Evolutionary conservation across 2,797 vertebrate species (phyloP), one percentile per base, ranked within the genome.

Genomic region (Falco berigora): DNA sequence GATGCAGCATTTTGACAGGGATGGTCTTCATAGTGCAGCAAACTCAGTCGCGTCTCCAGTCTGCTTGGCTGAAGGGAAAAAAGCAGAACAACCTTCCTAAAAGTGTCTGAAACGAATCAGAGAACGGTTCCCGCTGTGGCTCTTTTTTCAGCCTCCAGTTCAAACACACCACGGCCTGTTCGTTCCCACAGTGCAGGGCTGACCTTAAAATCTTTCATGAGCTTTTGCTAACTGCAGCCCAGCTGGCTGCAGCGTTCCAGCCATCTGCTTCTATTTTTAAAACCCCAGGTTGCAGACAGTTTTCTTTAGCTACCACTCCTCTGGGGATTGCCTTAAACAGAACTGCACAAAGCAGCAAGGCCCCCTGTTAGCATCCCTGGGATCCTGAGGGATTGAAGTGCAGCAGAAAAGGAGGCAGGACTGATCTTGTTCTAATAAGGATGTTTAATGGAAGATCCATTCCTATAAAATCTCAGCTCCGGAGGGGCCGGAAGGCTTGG

Each of bases 241-340:
- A 95, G 94, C 85, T 94, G 94, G 46, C 21, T 58, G 66, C 58
- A 90, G 18, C 1, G 3, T 81, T 84, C 85, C 90, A 91, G 73
- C 82, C 85, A 78, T 94, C 94, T 72, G 86, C 77, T 82, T n/a
- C 91, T 96, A 96, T 96, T 94, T 96, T 95, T 96, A 86, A 95
- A 86, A 12, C 40, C 56, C 73, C 88, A 95, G 95, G 91, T 95
- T 95, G 86, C 76, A 90, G 50, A 38, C 12, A 18, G 82, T 68
- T 96, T 95, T 76, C 88, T 74, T 90, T 86, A 59, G 80, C 71
- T 58, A 20, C 62, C 14, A 6, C 22, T 88, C 62, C 63, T 59
- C 80, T 69, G 67, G 86, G 44, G 44, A 85, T 20, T 79, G 73
- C 86, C 52, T 90, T 81, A 75, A 88, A 78, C 50, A 78, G 82